Evolutionary conservation across 2,888 invertebrate genomes (phyloP).

Genomic region (Pyrgus malvae): DNA sequence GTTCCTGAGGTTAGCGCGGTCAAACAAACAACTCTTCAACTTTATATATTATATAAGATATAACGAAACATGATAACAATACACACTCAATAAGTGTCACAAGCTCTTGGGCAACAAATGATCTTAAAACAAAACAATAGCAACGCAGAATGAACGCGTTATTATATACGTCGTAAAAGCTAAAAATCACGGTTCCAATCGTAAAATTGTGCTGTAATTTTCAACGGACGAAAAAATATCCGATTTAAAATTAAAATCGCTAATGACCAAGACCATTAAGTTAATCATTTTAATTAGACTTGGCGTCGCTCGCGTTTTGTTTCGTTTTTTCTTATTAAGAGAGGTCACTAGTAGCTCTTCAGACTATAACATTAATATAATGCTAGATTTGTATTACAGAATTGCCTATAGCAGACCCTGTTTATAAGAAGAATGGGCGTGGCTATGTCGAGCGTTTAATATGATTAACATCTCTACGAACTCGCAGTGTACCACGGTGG

Average conservation of each 20-base stretch:
- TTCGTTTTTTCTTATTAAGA: constrained; percentile 15
- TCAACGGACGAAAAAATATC: constrained; percentile 54
- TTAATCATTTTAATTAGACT: constrained; percentile 82
- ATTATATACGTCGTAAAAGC: constrained; percentile 54
- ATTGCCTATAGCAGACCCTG: too few species aligned
- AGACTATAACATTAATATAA: neutral
- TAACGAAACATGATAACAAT: too few species aligned
- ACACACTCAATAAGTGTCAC: too few species aligned
- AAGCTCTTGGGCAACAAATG: neutral
- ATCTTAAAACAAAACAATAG: constrained; percentile 44
- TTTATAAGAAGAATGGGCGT: too few species aligned
- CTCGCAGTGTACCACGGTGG: too few species aligned
- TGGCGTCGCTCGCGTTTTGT: constrained; percentile 40
- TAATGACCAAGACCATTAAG: constrained; percentile 82
- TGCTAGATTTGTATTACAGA: neutral
- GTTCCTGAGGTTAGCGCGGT: too few species aligned
- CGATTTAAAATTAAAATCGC: constrained; percentile 79
- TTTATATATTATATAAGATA: too few species aligned
- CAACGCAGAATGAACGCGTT: constrained; percentile 42
- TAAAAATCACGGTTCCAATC: constrained; percentile 53
- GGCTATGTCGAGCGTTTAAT: too few species aligned
- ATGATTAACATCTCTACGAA: too few species aligned
- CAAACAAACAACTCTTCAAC: too few species aligned
- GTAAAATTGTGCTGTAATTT: constrained; percentile 65
- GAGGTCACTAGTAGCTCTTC: constrained; percentile 4